Evolutionary conservation across 2,888 invertebrate genomes (phyloP), one percentile per base, ranked within the genome.

Genomic region (Sturmia bella): DNA sequence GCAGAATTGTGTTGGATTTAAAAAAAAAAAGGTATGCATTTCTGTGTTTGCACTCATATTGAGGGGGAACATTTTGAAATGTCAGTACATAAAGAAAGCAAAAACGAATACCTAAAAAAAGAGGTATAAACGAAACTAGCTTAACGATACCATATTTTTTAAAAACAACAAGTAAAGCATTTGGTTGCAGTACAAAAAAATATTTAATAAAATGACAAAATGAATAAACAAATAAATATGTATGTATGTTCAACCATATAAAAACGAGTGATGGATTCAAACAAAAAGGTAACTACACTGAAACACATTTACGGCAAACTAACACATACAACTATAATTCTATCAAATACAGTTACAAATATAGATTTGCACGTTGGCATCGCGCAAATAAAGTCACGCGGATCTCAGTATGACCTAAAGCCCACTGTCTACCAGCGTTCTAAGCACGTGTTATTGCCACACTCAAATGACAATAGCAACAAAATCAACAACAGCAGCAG

Each of bases 391-490:
- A 88, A 89, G 90, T 90, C 90, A 90, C 90, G 90, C 89, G 90
- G 90, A 89, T 89, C 87, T 87, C 87, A 87, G 86, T 90, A 89
- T 90, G 90, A 90, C 89, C 89, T 87, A 87, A 86, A 90, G 88
- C 87, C 87, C 87, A 88, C 87, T 86, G 89, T 88, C 87, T 89
- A 88, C 88, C 79, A 84, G 61, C 41, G 88, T 87, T 88, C 88
- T 88, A 89, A 89, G 88, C 90, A 90, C 90, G 90, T 90, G 90
- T 89, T 89, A 84, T 80, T 69, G 82, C 61, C 81, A 83, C 83
- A 81, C 66, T 72, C 81, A 77, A 79, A 57, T 68, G 80, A 68
- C 70, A 68, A 52, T 43, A 75, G 54, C 63, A 80, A 24, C 24
- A 69, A 69, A n/a, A n/a, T n/a, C 39, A 77, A 32, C 43, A 81